Evolutionary conservation across 2,888 invertebrate genomes (phyloP), one percentile per base, ranked within the genome.

Genomic region (Drosophila antonietae): DNA sequence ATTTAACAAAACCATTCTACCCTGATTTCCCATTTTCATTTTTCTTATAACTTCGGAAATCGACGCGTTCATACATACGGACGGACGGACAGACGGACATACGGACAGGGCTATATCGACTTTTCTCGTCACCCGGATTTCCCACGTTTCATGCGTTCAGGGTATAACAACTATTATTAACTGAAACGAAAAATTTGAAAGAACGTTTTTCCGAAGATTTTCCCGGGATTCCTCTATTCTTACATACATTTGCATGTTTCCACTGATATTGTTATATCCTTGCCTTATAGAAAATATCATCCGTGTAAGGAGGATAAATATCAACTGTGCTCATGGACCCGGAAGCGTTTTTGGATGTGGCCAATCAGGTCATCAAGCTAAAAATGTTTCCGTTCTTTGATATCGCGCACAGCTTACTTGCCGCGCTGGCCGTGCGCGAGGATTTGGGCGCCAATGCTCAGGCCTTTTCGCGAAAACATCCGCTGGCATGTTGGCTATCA

Each of bases 371-470:
- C 94, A 98, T 98, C 89, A 98, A 99, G 94, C 94, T 99, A 88
- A 98, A 99, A 95, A 99, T 99, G 99, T 99, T 97, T 93, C 99
- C 99, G 63, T 99, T 98, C 94, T 99, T 99, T 94, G 99, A 99
- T 93, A 96, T 99, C 90, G 99, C 99, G 86, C 98, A 99, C 94
- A 98, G 97, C 93, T 95, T 98, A 90, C 94, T 99, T 87, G 98
- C 98, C 94, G 98, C 98, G 91, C 94, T 99, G 89, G 97, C 88
- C 73, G 98, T 99, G 81, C 95, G 98, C 91, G 99, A 99, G 93
- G 99, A 99, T 94, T 95, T 98, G 91, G 97, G 97, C 90, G 94
- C 96, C 92, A 98, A 98, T 75, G 97, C 97, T 14, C 96, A 97
- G 91, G 94, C 96, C 63, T 99, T 99, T 93, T 98, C 98, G 49